phyloP scores from a whole-genome alignment of 2,888 invertebrate species.

The Drosophila putrida region DNA sequence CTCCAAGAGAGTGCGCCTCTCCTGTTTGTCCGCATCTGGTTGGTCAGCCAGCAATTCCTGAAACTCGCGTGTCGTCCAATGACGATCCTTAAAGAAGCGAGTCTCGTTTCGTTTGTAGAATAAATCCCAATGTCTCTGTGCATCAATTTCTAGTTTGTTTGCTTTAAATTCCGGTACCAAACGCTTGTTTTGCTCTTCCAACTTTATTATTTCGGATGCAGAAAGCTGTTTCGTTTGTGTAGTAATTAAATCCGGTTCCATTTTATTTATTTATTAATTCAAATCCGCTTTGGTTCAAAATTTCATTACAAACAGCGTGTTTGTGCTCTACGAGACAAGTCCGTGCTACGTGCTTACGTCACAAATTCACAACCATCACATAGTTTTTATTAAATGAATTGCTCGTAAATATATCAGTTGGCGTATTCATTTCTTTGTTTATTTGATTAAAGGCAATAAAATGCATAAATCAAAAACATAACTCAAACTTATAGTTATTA shows the following conservation, averaged over 20 bases:
- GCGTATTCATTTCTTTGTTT: too few relatives aligned
- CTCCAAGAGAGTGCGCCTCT: conserved; percentile 87
- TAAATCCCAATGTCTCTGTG: conserved; percentile 96
- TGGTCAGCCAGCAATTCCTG: conserved; percentile 89
- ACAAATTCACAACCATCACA: conserved; percentile 8
- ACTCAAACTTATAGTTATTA: too few relatives aligned
- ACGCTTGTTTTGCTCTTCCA: conserved; percentile 90
- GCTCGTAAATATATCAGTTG: too few relatives aligned
- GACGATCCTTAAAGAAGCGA: conserved; percentile 97
- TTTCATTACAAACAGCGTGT: background rate
- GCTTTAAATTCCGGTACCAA: conserved; percentile 91
- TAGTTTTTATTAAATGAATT: too few relatives aligned
- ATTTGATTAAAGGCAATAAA: too few relatives aligned
- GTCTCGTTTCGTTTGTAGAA: conserved; percentile 98
- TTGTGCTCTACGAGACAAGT: background rate
- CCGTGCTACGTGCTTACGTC: conserved; percentile 6
- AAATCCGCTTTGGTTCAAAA: background rate
- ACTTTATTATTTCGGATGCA: conserved; percentile 87
- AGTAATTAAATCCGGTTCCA: conserved; percentile 65
- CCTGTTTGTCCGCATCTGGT: conserved; percentile 82
- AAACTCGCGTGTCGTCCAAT: conserved; percentile 99
- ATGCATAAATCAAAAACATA: too few relatives aligned
- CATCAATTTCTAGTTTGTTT: conserved; percentile 91
- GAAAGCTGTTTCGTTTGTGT: conserved; percentile 81
- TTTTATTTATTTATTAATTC: conserved; percentile 10